Percentiles rank a stretch among this genome's conserved stretches.
These are phyloP conservation scores for Hirtodrosophila duncani DNA, from an alignment of 2,888 invertebrate species.

Conservation along the genomic window DNA sequence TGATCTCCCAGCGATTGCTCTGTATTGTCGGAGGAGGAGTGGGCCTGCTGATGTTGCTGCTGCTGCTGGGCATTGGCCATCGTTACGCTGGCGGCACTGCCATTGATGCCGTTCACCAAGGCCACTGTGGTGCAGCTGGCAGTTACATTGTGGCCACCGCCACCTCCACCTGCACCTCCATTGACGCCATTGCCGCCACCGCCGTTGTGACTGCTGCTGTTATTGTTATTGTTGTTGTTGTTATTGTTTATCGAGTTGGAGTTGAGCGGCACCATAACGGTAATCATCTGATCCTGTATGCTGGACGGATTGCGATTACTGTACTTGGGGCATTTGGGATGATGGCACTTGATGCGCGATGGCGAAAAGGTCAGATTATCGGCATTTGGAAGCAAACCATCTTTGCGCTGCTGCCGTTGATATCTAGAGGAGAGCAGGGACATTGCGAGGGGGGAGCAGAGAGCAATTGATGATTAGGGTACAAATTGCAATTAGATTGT, in stretches of 20 bases:
- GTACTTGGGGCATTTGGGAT: slow-evolving; percentile 78
- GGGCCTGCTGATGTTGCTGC: slow-evolving; percentile 32
- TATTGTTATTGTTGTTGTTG: slow-evolving; percentile 46
- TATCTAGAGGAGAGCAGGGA: too few relatives aligned
- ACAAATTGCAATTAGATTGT: too few relatives aligned
- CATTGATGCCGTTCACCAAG: slow-evolving; percentile 47
- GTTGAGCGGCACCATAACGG: slow-evolving; percentile 78
- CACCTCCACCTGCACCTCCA: neutral
- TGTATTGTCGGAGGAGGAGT: slow-evolving; percentile 78
- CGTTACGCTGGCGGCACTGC: slow-evolving; percentile 42
- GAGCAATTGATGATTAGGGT: too few relatives aligned
- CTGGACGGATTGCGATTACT: slow-evolving; percentile 76
- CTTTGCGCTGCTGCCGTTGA: slow-evolving; percentile 77
- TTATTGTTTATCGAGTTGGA: slow-evolving; percentile 74
- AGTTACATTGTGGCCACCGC: neutral
- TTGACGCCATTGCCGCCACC: slow-evolving; percentile 12
- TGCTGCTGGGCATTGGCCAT: slow-evolving; percentile 39
- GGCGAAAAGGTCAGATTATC: slow-evolving; percentile 78
- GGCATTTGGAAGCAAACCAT: slow-evolving; percentile 77
- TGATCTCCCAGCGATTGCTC: slow-evolving; percentile 74
- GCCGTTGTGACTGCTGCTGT: slow-evolving; percentile 34
- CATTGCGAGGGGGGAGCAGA: neutral
- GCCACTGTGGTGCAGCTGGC: slow-evolving; percentile 40
- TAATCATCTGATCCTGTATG: slow-evolving; percentile 78
- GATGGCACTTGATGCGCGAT: slow-evolving; percentile 78